These are phyloP conservation scores for Mionectes macconnelli DNA, from an alignment of 2,113 vertebrate species.

Conservation along the genomic window DNA sequence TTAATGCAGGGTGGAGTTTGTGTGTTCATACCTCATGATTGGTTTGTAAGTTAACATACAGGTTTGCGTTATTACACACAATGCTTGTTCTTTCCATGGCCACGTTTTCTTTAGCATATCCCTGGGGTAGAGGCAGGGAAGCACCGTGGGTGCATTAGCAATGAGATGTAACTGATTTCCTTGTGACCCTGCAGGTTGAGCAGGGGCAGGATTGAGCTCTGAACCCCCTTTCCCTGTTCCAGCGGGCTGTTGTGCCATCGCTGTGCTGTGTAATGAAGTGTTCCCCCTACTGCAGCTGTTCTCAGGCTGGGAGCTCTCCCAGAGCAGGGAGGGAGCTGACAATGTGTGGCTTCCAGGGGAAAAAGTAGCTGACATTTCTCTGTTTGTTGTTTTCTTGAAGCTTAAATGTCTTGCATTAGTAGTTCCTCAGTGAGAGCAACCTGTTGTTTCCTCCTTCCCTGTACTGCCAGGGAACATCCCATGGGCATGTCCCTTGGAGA, in stretches of 20 bases:
- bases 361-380: not conserved
- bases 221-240: not conserved
- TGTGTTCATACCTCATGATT: not conserved
- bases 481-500: rapidly evolving
- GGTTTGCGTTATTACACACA: not conserved
- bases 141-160: not conserved
- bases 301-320: not conserved
- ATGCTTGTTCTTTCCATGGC: not conserved
- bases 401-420: rapidly evolving
- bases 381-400: not conserved
- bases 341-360: not conserved
- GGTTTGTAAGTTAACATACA: not conserved
- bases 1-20: not conserved
- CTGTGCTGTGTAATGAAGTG: not conserved
- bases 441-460: not conserved
- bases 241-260: rapidly evolving
- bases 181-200: not conserved
- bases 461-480: not conserved
- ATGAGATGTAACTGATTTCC: not conserved
- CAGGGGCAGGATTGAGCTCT: not conserved
- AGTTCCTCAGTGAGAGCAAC: not conserved
- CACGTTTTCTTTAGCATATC: not conserved
- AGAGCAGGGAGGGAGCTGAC: not conserved
- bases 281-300: not conserved
- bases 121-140: not conserved